A percentile compares a stretch with the other conserved stretches of the same genome.
phyloP scores from a whole-genome alignment of 1,140 invertebrate species.

The Drosophila mojavensis region DNA sequence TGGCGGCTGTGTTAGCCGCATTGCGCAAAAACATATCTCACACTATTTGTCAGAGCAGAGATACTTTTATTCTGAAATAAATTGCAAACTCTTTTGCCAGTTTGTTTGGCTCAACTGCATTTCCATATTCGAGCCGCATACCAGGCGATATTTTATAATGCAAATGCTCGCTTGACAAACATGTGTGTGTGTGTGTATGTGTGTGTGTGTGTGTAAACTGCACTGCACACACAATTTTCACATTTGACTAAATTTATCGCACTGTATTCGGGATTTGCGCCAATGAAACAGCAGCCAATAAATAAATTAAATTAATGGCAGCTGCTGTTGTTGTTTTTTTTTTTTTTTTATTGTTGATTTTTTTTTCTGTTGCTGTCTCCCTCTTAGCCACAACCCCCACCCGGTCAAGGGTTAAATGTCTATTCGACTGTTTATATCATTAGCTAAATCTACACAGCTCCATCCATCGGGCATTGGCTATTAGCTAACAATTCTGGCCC shows the following conservation, averaged over 20 bases:
- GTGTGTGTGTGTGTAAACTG: conserved; percentile 27
- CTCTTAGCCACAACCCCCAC: neutral
- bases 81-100: conserved; percentile 77
- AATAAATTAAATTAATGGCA: conserved; percentile 83
- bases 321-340: conserved; percentile 41
- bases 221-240: conserved; percentile 82
- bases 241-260: conserved; percentile 82
- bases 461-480: conserved; percentile 45
- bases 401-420: conserved; percentile 45
- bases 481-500: conserved; percentile 58
- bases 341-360: neutral
- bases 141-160: conserved; percentile 81
- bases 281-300: conserved; percentile 78
- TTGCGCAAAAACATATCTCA: conserved; percentile 80
- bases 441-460: conserved; percentile 72
- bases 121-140: conserved; percentile 42
- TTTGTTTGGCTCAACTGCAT: conserved; percentile 47
- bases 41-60: conserved; percentile 80
- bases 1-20: conserved; percentile 46
- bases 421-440: conserved; percentile 70
- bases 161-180: conserved; percentile 69
- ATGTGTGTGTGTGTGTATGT: conserved; percentile 9
- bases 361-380: neutral
- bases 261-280: conserved; percentile 69
- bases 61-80: conserved; percentile 81